Evolutionary conservation across 2,888 invertebrate genomes (phyloP), one percentile per base, ranked within the genome.

Genomic region (Polydrusus tereticollis): DNA sequence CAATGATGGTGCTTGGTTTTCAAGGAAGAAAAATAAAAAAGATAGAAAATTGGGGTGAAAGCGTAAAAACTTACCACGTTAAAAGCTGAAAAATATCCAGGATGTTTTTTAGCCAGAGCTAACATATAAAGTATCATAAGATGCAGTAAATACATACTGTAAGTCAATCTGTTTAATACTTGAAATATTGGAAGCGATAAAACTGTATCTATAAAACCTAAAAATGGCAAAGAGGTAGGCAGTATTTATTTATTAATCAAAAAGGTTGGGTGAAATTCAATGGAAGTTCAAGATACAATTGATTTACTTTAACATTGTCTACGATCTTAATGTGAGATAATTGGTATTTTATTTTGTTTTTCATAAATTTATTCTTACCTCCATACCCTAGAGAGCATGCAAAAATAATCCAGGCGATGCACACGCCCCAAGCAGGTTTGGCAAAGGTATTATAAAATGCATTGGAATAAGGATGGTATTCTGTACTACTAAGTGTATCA

Each of bases 101-200:
- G 76, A 18, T 74, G 72, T 63, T 81, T 75, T 50, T 71, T 52
- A 10, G 75, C 70, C 23, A 75, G 78, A 10, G 72, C 66, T 12
- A 16, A 66, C 36, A 71, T 59, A 67, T 73, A 66, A 5, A 75
- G 20, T 18, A 72, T 23, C 10, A 75, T 69, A 10, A 86, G 77
- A 79, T 90, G 89, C 0, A 87, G 77, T 10, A 90, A 79, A 76
- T 88, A 90, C 80, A 89, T 86, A 8, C 88, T 88, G 75, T 87
- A 89, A 0, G 88, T 88, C 10, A 90, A 82, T n/a, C 88, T 86
- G 1, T 87, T 87, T 0, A 88, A 83, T 8, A 88, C 82, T 80
- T 88, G 87, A 86, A 89, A 89, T 29, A 88, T 76, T 10, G 81
- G 78, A 0, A 86, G 80, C 0, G 88, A 88, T 0, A 89, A 82